phyloP scores from a whole-genome alignment of 2,888 invertebrate genomes.

The Hymenopus coronatus region DNA sequence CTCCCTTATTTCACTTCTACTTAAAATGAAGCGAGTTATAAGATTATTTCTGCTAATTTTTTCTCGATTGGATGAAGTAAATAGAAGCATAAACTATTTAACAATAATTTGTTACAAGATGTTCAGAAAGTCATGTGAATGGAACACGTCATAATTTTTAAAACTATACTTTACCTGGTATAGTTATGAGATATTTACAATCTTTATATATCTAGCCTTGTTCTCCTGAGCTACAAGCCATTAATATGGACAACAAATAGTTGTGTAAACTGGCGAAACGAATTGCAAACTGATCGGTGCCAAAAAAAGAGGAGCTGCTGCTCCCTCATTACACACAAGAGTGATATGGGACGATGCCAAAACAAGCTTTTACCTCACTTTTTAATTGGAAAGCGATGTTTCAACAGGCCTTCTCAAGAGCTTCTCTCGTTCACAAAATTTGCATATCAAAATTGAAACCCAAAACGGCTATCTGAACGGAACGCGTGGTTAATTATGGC shows the following conservation, averaged over 20 bases:
- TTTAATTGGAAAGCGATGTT: background rate
- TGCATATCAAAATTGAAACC: background rate
- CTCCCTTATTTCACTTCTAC: too few species aligned
- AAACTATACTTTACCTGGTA: too few species aligned
- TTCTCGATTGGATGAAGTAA: too few species aligned
- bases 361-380: background rate
- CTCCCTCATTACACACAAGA: too few species aligned
- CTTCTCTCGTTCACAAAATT: background rate
- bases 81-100: too few species aligned
- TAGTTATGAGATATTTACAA: too few species aligned
- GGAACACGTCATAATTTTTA: too few species aligned
- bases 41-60: too few species aligned
- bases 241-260: background rate
- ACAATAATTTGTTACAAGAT: too few species aligned
- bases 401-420: background rate
- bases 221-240: background rate
- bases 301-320: background rate
- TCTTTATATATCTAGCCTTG: too few species aligned
- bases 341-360: background rate
- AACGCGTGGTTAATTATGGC: background rate
- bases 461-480: background rate
- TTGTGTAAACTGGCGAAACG: background rate
- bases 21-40: too few species aligned
- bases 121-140: too few species aligned
- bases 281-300: background rate